Percentiles rank a stretch among this genome's conserved stretches.
These are phyloP conservation scores for Sebastes nivosus DNA, from an alignment of 2,797 vertebrate species.

Conservation along the genomic window DNA sequence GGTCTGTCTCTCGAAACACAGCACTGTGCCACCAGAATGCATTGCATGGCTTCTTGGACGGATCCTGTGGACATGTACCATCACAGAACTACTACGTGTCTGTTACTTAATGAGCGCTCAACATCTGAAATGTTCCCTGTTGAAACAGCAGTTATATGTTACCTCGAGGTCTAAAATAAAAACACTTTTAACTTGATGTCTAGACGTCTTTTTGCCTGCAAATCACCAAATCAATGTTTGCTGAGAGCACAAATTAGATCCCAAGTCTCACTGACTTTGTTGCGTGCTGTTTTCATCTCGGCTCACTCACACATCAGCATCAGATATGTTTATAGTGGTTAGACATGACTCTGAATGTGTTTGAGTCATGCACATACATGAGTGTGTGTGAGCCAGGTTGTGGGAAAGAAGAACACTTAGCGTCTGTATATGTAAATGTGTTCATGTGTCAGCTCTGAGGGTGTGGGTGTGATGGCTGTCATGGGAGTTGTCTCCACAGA, in stretches of 20 bases:
- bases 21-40: no score
- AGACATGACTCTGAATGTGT: not conserved
- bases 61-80: not conserved
- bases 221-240: not conserved
- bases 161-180: not conserved
- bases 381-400: not conserved
- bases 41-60: not conserved
- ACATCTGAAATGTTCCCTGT: not conserved
- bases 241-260: not conserved
- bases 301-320: not conserved
- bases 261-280: not conserved
- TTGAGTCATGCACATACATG: not conserved
- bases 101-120: not conserved
- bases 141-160: not conserved
- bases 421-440: not conserved
- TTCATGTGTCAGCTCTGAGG: not conserved
- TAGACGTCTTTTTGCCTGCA: not conserved
- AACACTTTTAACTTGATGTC: not conserved
- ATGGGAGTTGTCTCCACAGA: constrained; percentile 58
- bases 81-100: not conserved
- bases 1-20: no score
- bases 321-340: not conserved
- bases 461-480: constrained; percentile 24
- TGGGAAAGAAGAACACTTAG: not conserved
- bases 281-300: not conserved